Evolutionary conservation across 2,113 vertebrate genomes (phyloP), one percentile per base, ranked within the genome.

Genomic region (Nansenia antarctica): DNA sequence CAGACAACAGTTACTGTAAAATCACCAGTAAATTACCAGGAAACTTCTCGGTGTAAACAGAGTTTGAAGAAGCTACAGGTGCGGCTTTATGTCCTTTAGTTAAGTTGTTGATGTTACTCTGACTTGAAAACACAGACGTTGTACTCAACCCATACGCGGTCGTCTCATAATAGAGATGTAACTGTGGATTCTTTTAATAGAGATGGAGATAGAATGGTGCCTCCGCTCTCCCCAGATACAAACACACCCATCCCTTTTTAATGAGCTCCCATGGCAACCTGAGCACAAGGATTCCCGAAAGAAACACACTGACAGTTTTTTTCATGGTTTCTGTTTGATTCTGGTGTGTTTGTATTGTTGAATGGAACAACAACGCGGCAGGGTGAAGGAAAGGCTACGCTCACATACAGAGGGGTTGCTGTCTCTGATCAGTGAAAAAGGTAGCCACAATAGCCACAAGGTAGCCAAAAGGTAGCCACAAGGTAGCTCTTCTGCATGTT

Each of bases 221-320:
- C 61, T 0, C 63, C 49, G 14, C n/a, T 73, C 9, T 63, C 62
- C 42, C 60, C 62, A 58, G 65, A 63, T 1, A 47, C 60, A 49
- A 63, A 7, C 62, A 45, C 70, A 55, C 55, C 53, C 29, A 59
- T 39, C 29, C 69, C 53, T 62, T n/a, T 63, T 61, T 89, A 89
- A 87, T 84, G 79, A 89, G 85, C 53, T 88, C 83, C 84, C 85
- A 47, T 3, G 79, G 67, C 35, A 29, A 62, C 70, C 31, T 47
- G 39, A 65, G 34, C 52, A 15, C 65, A 67, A n/a, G n/a, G n/a
- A n/a, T n/a, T n/a, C n/a, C n/a, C n/a, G n/a, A n/a, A n/a, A n/a
- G 62, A 66, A 59, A 67, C 63, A 54, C 29, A 68, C 71, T 31
- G 0, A 55, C 72, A 68, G 45, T 63, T 57, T 42, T 54, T 69